Conservation (phyloP, 2,888 invertebrate species). For the Hesperia comma region DNA sequence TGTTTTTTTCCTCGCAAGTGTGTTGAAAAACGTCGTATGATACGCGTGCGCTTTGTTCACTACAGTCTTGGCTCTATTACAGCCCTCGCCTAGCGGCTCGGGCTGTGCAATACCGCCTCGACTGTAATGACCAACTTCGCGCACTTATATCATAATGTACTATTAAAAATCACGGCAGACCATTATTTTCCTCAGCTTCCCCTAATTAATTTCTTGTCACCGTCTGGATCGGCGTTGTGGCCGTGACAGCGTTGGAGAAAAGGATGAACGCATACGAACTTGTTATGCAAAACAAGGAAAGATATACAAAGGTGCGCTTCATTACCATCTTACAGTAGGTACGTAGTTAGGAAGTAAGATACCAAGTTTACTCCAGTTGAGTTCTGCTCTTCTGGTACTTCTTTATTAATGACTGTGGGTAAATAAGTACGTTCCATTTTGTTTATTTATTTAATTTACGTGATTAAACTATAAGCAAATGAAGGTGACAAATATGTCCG, state of each 20-base stretch:
- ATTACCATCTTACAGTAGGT: conserved; percentile 78
- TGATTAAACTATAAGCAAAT: no score
- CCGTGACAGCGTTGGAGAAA: conserved; percentile 70
- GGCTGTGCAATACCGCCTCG: no score
- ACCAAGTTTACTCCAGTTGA: conserved; percentile 72
- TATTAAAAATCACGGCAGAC: conserved; percentile 82
- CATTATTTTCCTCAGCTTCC: conserved; percentile 80
- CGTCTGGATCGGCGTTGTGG: conserved; percentile 78
- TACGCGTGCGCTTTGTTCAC: no score
- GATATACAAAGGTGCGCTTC: conserved; percentile 70
- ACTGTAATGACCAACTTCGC: no score
- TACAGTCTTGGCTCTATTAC: no score
- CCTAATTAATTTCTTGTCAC: conserved; percentile 84
- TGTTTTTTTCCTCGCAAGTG: no score
- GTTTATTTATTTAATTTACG: no score
- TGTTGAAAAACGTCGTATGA: no score
- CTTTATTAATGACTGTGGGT: conserved; percentile 69
- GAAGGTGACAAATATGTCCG: no score
- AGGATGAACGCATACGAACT: conserved; percentile 48
- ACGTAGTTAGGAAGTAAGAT: conserved; percentile 68
- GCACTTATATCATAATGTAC: no score
- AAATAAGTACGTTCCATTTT: conserved; percentile 44
- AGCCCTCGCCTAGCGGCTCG: no score
- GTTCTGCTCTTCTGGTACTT: conserved; percentile 71
- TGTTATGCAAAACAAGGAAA: conserved; percentile 51